phyloP scores from a whole-genome alignment of 2,888 invertebrate genomes.

The Synanthedon formicaeformis region DNA sequence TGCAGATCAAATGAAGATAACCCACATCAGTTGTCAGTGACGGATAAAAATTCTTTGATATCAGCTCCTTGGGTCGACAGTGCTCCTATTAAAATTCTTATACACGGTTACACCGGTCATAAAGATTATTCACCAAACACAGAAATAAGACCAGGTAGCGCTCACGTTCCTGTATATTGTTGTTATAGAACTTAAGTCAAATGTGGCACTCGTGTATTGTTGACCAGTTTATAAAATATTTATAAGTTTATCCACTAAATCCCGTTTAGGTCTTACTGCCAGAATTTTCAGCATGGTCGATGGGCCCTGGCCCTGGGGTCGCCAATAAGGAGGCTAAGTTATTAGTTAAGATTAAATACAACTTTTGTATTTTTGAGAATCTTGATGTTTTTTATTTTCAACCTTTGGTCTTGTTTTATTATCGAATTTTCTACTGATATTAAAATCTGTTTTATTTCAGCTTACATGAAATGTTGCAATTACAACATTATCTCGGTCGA shows the following conservation, averaged over 20 bases:
- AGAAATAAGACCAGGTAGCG: slow-evolving; percentile 69
- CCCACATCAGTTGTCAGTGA: slow-evolving; percentile 54
- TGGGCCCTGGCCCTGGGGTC: too few species aligned
- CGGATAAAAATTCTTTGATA: slow-evolving; percentile 34
- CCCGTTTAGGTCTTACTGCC: too few species aligned
- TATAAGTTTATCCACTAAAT: too few species aligned
- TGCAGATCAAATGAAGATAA: slow-evolving; percentile 41
- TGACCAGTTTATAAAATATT: too few species aligned
- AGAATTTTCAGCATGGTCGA: too few species aligned
- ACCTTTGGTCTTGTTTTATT: neutral
- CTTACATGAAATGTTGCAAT: slow-evolving; percentile 62
- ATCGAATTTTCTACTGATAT: neutral
- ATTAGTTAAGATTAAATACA: too few species aligned
- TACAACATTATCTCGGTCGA: slow-evolving; percentile 74
- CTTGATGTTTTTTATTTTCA: neutral
- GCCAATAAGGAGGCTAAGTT: too few species aligned
- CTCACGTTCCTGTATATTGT: too few species aligned
- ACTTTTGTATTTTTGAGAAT: neutral
- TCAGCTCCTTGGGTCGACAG: slow-evolving; percentile 52
- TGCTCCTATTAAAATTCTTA: slow-evolving; percentile 66
- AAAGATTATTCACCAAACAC: slow-evolving; percentile 71
- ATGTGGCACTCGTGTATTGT: too few species aligned
- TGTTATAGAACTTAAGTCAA: too few species aligned
- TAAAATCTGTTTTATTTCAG: slow-evolving; percentile 28
- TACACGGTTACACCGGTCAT: slow-evolving; percentile 75